Conservation (phyloP, 2,888 invertebrate species). For the Patella ulyssiponensis region DNA sequence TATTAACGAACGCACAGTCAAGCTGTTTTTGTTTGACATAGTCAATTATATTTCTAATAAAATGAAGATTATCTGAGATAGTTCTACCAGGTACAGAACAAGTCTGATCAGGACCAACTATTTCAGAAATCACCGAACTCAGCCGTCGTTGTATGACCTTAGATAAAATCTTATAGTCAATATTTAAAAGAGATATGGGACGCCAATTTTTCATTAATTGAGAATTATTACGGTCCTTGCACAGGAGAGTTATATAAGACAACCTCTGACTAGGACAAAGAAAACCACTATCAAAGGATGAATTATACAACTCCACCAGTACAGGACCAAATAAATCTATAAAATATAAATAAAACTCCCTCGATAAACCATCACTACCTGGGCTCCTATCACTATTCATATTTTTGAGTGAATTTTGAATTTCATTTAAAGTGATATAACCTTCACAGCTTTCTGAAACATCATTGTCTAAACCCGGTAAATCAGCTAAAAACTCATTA, state of each 20-base stretch:
- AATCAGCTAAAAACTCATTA: conserved; percentile 15
- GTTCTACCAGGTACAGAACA: too few species aligned
- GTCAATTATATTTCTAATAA: too few species aligned
- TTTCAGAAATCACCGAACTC: too few species aligned
- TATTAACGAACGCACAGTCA: too few species aligned
- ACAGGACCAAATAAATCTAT: conserved; percentile 26
- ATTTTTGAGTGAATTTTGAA: conserved; percentile 20
- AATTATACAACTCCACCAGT: conserved; percentile 24
- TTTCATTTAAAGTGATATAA: conserved; percentile 17
- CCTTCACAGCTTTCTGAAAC: conserved; percentile 11
- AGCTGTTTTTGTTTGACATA: too few species aligned
- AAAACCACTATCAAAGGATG: conserved; percentile 25
- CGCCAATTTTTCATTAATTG: too few species aligned
- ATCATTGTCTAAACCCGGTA: conserved; percentile 13
- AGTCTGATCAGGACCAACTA: too few species aligned
- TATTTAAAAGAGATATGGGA: too few species aligned
- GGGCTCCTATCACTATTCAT: conserved; percentile 38
- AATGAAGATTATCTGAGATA: too few species aligned
- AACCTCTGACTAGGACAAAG: conserved; percentile 26
- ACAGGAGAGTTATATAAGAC: conserved; percentile 33
- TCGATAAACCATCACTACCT: conserved; percentile 42
- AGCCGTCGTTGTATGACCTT: too few species aligned
- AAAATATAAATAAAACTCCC: conserved; percentile 39
- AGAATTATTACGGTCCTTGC: too few species aligned
- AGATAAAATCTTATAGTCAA: too few species aligned